Percentiles rank a stretch among this genome's conserved stretches.
Conservation (phyloP, 1,140 invertebrate genomes). For the Tribolium castaneum region DNA sequence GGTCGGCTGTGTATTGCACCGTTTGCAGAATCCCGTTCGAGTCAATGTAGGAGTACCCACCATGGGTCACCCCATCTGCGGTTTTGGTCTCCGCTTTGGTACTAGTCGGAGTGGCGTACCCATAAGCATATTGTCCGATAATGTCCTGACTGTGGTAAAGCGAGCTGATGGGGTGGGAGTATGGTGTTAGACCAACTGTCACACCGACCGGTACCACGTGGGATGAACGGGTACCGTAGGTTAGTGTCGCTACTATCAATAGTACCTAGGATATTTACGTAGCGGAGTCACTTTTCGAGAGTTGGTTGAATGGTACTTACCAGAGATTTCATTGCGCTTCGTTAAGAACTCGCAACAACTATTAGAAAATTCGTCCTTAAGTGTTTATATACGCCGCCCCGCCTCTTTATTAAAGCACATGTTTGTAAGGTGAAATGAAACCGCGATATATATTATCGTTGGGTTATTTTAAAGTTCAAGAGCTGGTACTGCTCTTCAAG, state of each 20-base stretch:
- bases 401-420: slow-evolving; percentile 38
- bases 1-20: slow-evolving; percentile 76
- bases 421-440: slow-evolving; percentile 27
- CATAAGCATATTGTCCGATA: slow-evolving; percentile 74
- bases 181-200: slow-evolving; percentile 52
- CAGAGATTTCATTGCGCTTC: slow-evolving; percentile 52
- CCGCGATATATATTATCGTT: not conserved
- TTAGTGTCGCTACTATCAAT: not conserved
- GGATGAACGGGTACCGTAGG: not conserved
- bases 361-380: slow-evolving; percentile 50
- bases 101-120: slow-evolving; percentile 74
- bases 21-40: slow-evolving; percentile 74
- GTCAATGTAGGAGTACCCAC: slow-evolving; percentile 77
- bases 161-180: slow-evolving; percentile 63
- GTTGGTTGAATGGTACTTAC: slow-evolving; percentile 43
- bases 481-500: slow-evolving; percentile 13
- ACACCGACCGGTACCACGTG: slow-evolving; percentile 46
- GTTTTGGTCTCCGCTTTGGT: slow-evolving; percentile 74
- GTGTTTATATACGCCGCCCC: slow-evolving; percentile 54
- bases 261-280: not conserved
- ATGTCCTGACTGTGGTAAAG: slow-evolving; percentile 73
- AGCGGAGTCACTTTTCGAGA: not conserved
- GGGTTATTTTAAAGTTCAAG: slow-evolving; percentile 19
- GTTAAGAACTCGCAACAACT: slow-evolving; percentile 57
- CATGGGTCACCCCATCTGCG: slow-evolving; percentile 74